phyloP scores from a whole-genome alignment of 2,113 vertebrate genomes.

The Epinephelus moara region DNA sequence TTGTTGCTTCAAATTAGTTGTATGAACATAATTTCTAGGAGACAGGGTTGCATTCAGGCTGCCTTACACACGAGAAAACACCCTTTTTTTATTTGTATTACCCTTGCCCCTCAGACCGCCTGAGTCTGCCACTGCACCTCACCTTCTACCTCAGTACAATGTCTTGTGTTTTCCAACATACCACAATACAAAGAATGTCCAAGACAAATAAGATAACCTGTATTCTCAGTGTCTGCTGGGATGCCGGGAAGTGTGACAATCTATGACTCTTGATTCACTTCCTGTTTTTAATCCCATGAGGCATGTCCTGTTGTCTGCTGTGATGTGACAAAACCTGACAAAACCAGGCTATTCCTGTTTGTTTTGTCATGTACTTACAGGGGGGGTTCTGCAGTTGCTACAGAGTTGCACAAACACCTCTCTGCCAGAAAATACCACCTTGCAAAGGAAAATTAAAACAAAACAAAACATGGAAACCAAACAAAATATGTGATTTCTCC shows the following conservation, averaged over 20 bases:
- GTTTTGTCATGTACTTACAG: not conserved
- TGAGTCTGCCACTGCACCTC: not conserved
- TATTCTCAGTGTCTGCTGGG: not conserved
- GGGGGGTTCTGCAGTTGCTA: not conserved
- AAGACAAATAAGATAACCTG: slow-evolving; percentile 2
- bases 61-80: too few species aligned
- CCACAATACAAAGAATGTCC: not conserved
- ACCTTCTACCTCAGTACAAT: not conserved
- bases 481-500: too few species aligned
- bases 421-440: not conserved
- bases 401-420: not conserved
- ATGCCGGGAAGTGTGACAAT: slow-evolving; percentile 9
- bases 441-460: not conserved
- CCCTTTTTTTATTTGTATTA: not conserved
- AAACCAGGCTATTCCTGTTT: not conserved
- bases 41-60: too few species aligned
- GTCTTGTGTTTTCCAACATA: slow-evolving; percentile 3
- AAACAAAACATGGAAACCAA: too few species aligned
- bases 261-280: slow-evolving; percentile 35
- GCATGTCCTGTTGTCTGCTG: not conserved
- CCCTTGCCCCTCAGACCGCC: not conserved
- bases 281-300: slow-evolving; percentile 38
- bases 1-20: too few species aligned
- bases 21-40: too few species aligned
- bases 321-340: slow-evolving; percentile 8